Percentiles rank a stretch among this genome's conserved stretches.
phyloP scores from a whole-genome alignment of 2,797 vertebrate species.

The Protonibea diacanthus region DNA sequence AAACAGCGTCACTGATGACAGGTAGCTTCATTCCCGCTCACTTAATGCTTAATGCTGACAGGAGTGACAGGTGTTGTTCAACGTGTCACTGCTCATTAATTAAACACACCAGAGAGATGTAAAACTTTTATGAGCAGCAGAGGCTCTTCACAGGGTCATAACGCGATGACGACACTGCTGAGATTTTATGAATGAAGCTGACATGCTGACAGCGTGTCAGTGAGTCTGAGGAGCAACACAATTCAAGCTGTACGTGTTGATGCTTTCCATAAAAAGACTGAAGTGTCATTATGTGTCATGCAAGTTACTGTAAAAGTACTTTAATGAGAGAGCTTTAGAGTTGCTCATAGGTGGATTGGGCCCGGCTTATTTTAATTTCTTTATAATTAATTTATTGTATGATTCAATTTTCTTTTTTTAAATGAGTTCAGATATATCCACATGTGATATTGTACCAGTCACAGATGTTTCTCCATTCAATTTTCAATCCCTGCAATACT shows the following conservation, averaged over 20 bases:
- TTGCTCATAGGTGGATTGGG: no score
- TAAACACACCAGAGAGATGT: neutral
- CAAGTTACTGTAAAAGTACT: neutral
- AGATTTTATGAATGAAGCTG: constrained; percentile 52
- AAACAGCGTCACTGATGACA: constrained; percentile 28
- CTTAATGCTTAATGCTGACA: constrained; percentile 3
- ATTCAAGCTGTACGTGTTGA: neutral
- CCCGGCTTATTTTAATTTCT: no score
- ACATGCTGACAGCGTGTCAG: constrained; percentile 43
- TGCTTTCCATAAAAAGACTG: constrained; percentile 5
- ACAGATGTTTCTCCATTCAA: no score
- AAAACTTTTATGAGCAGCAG: neutral
- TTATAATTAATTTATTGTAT: no score
- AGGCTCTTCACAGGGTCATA: constrained; percentile 26
- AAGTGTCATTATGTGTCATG: neutral
- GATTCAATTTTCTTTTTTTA: no score
- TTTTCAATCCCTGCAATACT: no score
- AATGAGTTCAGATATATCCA: no score
- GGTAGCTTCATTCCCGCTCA: constrained; percentile 35
- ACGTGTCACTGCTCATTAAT: constrained; percentile 50
- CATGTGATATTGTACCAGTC: no score
- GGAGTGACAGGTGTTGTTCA: constrained; percentile 53
- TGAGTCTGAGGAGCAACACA: constrained; percentile 2
- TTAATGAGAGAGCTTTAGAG: no score
- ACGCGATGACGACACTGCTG: neutral